Evolutionary conservation across 2,888 invertebrate species (phyloP), one percentile per base, ranked within the genome.

Genomic region (Colletes collaris): DNA sequence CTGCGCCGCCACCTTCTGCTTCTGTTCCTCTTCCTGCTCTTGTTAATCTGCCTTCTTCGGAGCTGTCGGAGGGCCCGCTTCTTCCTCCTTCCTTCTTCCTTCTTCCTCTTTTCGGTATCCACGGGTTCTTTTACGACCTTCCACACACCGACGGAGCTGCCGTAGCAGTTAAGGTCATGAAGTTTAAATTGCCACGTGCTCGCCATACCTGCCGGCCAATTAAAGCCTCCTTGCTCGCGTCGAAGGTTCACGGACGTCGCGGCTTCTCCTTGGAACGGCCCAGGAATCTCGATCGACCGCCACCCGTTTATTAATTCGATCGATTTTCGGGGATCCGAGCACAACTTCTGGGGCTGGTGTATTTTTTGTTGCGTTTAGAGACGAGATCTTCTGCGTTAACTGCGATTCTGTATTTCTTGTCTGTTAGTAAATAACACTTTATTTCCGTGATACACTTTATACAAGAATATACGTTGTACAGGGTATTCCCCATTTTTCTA

Each of bases 131-230:
- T 66, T 40, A 35, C 56, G 50, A 64, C 52, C 70, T 67, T 46
- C 66, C 50, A 49, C 71, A 56, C 58, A 63, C 65, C 52, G 73
- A 66, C 27, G 67, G 8, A 27, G 8, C 49, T 37, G 66, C 40
- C 69, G 56, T 27, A 46, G 67, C 79, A 83, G 86, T 86, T 85
- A 76, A 84, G 84, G 76, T 71, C 81, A 78, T 81, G 78, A 84
- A 82, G 84, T 87, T 86, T 84, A 87, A 86, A 85, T 86, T 86
- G 79, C 85, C 86, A 81, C 85, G 85, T 83, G 83, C 76, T 76
- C 66, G 67, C 73, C 70, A 52, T 46, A 67, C 76, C 75, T 68
- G 76, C 66, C 68, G 78, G 70, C 72, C 79, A 81, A 86, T 83
- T 83, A 84, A 77, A 81, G 71, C 69, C 58, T 75, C 7, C 53